Conservation (phyloP, 2,797 vertebrate genomes). For the Sparus aurata region DNA sequence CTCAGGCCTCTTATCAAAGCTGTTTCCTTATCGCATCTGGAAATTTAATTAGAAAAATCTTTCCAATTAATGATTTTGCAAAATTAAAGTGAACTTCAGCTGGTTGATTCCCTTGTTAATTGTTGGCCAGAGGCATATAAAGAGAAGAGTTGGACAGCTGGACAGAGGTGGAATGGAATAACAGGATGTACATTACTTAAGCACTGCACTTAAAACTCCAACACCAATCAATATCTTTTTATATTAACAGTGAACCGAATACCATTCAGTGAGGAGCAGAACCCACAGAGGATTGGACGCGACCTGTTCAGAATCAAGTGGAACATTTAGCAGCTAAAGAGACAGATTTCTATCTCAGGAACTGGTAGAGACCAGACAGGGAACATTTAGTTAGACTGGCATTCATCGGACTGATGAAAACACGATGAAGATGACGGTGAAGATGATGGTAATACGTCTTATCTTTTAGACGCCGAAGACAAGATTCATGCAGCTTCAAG, state of each 20-base stretch:
- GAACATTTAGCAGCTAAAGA: not conserved
- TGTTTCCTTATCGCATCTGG: conserved; percentile 65
- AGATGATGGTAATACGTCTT: no score
- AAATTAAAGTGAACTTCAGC: conserved; percentile 61
- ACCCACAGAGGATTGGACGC: not conserved
- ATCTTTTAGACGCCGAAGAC: not conserved
- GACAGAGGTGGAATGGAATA: conserved; percentile 10
- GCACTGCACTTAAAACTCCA: not conserved
- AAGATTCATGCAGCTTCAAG: not conserved
- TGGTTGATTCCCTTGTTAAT: conserved; percentile 45
- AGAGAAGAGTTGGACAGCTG: conserved; percentile 19
- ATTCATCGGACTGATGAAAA: not conserved
- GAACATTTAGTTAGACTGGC: no score
- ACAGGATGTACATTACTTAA: not conserved
- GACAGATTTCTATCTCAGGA: not conserved
- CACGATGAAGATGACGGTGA: no score
- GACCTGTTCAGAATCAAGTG: not conserved
- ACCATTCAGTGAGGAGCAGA: not conserved
- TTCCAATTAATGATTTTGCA: conserved; percentile 68
- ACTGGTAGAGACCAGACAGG: not conserved
- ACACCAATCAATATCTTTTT: not conserved
- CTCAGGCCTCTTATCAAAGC: conserved; percentile 69
- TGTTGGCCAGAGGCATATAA: conserved; percentile 13
- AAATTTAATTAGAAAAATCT: conserved; percentile 76
- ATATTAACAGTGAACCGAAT: not conserved